Conservation (phyloP, 37 sponge, comb jelly and placozoan genomes). For the Ianthella basta region DNA sequence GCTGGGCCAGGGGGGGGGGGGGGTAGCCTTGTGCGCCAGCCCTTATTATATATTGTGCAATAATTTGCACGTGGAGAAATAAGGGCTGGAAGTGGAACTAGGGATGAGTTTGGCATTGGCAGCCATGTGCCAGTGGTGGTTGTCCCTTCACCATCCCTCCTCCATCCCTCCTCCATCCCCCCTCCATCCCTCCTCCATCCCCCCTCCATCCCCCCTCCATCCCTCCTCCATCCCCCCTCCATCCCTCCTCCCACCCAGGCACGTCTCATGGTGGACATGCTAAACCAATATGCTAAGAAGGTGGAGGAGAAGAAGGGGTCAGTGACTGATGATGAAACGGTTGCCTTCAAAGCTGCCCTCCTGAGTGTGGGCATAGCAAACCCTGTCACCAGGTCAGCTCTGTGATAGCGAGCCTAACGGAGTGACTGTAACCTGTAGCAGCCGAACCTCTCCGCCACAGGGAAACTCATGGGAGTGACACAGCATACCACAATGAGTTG, state of each 20-base stretch:
- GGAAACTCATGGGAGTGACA: conserved; percentile 91
- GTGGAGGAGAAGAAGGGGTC: conserved; percentile 89
- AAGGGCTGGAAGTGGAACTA: no score
- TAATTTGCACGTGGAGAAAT: no score
- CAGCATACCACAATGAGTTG: conserved; percentile 88
- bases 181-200: no score
- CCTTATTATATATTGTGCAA: no score
- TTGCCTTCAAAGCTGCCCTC: conserved; percentile 86
- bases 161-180: no score
- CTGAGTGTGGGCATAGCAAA: conserved; percentile 97
- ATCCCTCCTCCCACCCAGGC: conserved; percentile 49
- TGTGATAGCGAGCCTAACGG: no score
- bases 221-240: not conserved
- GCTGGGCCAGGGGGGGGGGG: no score
- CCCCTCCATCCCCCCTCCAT: not conserved
- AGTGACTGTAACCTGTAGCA: no score
- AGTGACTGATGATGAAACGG: conserved; percentile 93
- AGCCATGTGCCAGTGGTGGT: not conserved
- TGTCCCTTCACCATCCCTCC: no score
- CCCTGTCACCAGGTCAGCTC: conserved; percentile 90
- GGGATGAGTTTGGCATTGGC: not conserved
- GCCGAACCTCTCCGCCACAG: conserved; percentile 14
- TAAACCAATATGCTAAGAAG: conserved; percentile 88
- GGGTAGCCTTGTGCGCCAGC: no score
- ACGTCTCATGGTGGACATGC: conserved; percentile 87